phyloP scores from a whole-genome alignment of 2,888 invertebrate species.

The Microdon myrmicae region DNA sequence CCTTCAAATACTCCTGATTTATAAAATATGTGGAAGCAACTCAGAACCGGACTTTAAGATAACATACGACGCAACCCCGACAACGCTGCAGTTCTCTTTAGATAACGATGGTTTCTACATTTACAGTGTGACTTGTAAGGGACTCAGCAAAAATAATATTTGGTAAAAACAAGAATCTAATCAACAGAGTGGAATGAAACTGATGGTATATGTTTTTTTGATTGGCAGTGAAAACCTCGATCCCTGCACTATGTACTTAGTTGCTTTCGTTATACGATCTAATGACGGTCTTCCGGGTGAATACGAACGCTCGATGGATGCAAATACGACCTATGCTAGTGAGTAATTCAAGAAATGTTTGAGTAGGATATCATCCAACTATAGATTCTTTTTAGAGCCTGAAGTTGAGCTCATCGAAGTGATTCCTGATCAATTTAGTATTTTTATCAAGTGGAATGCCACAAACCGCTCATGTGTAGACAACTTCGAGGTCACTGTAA shows the following conservation, averaged over 20 bases:
- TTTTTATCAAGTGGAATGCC: conserved; percentile 56
- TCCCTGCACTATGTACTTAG: conserved; percentile 60
- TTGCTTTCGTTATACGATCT: conserved; percentile 48
- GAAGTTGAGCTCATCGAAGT: conserved; percentile 1
- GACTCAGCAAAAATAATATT: conserved; percentile 47
- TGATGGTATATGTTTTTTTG: no score
- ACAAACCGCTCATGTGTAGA: conserved; percentile 57
- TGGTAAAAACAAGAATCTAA: conserved; percentile 55
- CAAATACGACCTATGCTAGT: conserved; percentile 59
- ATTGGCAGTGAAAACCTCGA: conserved; percentile 58
- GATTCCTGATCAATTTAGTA: conserved; percentile 15
- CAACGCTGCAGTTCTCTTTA: conserved; percentile 24
- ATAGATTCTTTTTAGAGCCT: conserved; percentile 17
- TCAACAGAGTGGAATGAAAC: not conserved
- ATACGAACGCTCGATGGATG: conserved; percentile 42
- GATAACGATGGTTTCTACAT: conserved; percentile 54
- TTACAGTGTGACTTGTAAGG: conserved; percentile 54
- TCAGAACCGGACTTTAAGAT: conserved; percentile 14
- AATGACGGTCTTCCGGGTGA: conserved; percentile 19
- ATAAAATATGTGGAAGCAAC: not conserved
- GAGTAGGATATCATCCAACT: not conserved
- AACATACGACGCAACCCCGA: not conserved
- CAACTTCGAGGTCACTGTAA: conserved; percentile 55
- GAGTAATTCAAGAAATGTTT: conserved; percentile 2
- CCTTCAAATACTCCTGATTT: conserved; percentile 44